Evolutionary conservation across 2,888 invertebrate species (phyloP).

Genomic region (Dromius quadrimaculatus): DNA sequence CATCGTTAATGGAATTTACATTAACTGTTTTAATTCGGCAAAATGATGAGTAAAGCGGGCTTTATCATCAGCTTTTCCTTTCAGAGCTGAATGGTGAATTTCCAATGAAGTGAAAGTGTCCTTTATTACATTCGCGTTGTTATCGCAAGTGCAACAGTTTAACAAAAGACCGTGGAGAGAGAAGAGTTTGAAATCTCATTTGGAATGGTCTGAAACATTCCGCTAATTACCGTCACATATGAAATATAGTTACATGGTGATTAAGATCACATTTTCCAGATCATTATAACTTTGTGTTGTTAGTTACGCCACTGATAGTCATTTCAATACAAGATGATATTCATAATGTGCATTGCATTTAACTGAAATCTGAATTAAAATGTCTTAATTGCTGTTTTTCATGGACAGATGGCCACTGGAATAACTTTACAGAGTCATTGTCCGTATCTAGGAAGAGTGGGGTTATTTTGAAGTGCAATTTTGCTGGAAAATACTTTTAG

Average conservation of each 20-base stretch:
- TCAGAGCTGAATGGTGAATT: neutral
- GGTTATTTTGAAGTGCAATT: slow-evolving; percentile 18
- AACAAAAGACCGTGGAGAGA: neutral
- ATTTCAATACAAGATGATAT: slow-evolving; percentile 18
- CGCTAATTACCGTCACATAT: too few species aligned
- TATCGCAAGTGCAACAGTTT: slow-evolving; percentile 15
- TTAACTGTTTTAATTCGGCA: slow-evolving; percentile 23
- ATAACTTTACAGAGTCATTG: slow-evolving; percentile 37
- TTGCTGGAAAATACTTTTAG: slow-evolving; percentile 16
- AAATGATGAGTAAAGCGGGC: slow-evolving; percentile 6
- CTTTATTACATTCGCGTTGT: slow-evolving; percentile 16
- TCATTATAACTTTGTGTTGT: neutral
- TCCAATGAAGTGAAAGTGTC: slow-evolving; percentile 23
- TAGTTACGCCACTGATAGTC: slow-evolving; percentile 7
- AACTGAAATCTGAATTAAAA: slow-evolving; percentile 36
- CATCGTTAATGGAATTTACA: slow-evolving; percentile 8
- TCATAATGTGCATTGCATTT: slow-evolving; percentile 17
- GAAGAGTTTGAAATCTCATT: too few species aligned
- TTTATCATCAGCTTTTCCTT: slow-evolving; percentile 6
- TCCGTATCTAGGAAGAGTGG: slow-evolving; percentile 19
- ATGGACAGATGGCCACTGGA: slow-evolving; percentile 12
- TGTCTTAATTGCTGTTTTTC: slow-evolving; percentile 34
- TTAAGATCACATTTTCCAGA: neutral
- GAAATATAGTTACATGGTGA: too few species aligned
- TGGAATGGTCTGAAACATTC: neutral